phyloP scores from a whole-genome alignment of 2,113 vertebrate species.

The Coturnix japonica region DNA sequence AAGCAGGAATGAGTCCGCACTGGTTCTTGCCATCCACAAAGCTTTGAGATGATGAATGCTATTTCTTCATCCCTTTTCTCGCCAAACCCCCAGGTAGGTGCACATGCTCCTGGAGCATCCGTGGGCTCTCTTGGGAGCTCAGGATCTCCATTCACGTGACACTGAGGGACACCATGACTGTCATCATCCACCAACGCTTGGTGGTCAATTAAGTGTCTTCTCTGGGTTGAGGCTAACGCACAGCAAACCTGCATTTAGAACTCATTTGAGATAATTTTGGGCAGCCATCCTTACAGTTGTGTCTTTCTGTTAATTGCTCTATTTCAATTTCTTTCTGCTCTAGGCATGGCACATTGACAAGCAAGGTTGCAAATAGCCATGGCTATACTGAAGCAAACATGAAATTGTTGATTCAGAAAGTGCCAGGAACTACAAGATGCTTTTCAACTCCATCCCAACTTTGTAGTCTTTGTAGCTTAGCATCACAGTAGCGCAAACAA shows the following conservation, averaged over 20 bases:
- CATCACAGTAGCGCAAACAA: too few species aligned
- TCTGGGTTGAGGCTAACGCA: background rate
- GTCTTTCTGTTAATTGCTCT: background rate
- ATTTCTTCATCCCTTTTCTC: background rate
- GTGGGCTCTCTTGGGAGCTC: background rate
- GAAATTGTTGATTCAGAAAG: background rate
- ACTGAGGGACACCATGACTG: accelerated
- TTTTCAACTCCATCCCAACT: background rate
- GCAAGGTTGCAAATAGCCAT: background rate
- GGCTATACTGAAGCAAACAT: background rate
- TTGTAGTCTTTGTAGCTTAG: background rate
- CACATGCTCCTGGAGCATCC: background rate
- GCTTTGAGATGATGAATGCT: background rate
- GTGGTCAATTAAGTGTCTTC: background rate
- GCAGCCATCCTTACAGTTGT: background rate
- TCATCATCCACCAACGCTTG: background rate
- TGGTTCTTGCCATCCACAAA: background rate
- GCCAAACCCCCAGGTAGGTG: background rate
- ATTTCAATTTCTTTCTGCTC: background rate
- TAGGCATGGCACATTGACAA: background rate
- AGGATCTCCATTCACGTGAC: background rate
- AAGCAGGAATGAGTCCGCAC: background rate
- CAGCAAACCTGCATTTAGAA: background rate
- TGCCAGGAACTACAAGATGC: background rate
- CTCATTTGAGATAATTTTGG: background rate